phyloP scores from a whole-genome alignment of 92 coral and sea anemone species.

The Porites evermanni region DNA sequence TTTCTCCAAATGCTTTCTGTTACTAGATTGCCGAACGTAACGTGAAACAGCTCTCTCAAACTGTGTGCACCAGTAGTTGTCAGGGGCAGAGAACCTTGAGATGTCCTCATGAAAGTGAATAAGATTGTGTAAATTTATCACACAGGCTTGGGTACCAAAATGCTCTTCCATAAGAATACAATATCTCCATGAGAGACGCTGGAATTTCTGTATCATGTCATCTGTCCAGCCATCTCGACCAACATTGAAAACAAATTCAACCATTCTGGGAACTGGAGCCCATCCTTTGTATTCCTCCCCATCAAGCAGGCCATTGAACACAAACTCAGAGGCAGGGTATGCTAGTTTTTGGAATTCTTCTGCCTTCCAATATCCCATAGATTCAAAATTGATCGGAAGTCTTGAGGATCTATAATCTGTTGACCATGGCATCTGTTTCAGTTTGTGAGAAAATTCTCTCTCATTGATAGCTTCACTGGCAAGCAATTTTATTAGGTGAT shows the following conservation, averaged over 20 bases:
- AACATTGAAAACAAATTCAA: slow-evolving; percentile 65
- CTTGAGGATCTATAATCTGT: slow-evolving; percentile 62
- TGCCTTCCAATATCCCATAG: slow-evolving; percentile 68
- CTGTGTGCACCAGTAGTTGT: slow-evolving; percentile 69
- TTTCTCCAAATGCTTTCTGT: slow-evolving; percentile 62
- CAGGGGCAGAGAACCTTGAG: slow-evolving; percentile 67
- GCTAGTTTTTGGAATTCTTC: slow-evolving; percentile 73
- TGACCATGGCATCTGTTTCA: slow-evolving; percentile 75
- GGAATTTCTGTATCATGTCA: slow-evolving; percentile 61
- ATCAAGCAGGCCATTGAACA: slow-evolving; percentile 56
- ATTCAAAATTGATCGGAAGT: slow-evolving; percentile 59
- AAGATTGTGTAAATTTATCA: slow-evolving; percentile 64
- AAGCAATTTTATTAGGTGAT: slow-evolving; percentile 56
- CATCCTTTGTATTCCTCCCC: slow-evolving; percentile 55
- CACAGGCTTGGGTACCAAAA: slow-evolving; percentile 63
- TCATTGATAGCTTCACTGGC: slow-evolving; percentile 50
- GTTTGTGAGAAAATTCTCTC: slow-evolving; percentile 47
- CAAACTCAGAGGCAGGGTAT: slow-evolving; percentile 72
- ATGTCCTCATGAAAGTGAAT: slow-evolving; percentile 71
- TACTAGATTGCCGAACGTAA: slow-evolving; percentile 70
- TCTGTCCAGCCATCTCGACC: slow-evolving; percentile 73
- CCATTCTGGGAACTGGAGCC: slow-evolving; percentile 76
- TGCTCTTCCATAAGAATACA: slow-evolving; percentile 62
- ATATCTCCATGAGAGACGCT: slow-evolving; percentile 62
- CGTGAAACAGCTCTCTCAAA: slow-evolving; percentile 75